Conservation (phyloP, 1,140 invertebrate genomes). For the Zaprionus africanus region DNA sequence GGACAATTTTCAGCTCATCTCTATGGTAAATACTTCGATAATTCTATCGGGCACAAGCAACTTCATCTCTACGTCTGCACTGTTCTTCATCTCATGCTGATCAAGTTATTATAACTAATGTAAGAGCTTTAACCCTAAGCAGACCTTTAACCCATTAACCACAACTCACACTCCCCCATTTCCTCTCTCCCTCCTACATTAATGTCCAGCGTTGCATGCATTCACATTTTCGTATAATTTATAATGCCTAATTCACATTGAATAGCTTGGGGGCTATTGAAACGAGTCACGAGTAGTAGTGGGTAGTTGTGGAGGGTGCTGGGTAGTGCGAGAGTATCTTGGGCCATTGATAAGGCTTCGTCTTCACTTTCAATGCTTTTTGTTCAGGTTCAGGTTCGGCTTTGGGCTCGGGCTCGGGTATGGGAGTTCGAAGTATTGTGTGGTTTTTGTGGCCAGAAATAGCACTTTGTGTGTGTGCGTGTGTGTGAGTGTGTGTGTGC, state of each 20-base stretch:
- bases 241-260: slow-evolving; percentile 63
- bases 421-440: slow-evolving; percentile 48
- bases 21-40: background rate
- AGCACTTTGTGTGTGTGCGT: slow-evolving; percentile 56
- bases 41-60: background rate
- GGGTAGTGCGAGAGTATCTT: slow-evolving; percentile 36
- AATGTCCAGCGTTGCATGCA: background rate
- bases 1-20: background rate
- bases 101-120: slow-evolving; percentile 12
- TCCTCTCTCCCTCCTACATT: background rate
- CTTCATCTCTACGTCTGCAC: background rate
- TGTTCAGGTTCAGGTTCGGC: background rate
- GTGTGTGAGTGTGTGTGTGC: slow-evolving; percentile 14
- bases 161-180: background rate
- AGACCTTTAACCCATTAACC: background rate
- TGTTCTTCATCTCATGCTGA: background rate
- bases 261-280: slow-evolving; percentile 27
- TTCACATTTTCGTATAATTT: slow-evolving; percentile 53
- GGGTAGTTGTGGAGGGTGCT: background rate
- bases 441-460: slow-evolving; percentile 69
- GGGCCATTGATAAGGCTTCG: slow-evolving; percentile 39
- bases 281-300: slow-evolving; percentile 1
- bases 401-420: background rate
- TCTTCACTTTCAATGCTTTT: slow-evolving; percentile 29
- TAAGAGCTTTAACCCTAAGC: background rate